Conservation (phyloP, 2,113 vertebrate genomes). For the Platichthys flesus region DNA sequence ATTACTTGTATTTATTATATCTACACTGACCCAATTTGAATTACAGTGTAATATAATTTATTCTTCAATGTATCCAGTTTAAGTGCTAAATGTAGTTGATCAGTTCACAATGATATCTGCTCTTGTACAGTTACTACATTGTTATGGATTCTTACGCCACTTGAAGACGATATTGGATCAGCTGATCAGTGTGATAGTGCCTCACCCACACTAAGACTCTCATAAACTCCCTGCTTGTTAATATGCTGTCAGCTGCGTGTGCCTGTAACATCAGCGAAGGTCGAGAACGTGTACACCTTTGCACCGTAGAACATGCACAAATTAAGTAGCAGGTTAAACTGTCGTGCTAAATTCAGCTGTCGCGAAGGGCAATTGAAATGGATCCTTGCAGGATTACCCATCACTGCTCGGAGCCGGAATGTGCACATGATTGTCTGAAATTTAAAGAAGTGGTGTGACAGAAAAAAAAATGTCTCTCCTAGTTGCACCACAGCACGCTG, state of each 20-base stretch:
- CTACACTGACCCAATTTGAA: neutral
- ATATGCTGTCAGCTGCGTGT: conserved; percentile 21
- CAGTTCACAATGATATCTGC: conserved; percentile 2
- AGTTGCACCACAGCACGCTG: conserved; percentile 10
- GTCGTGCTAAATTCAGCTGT: conserved; percentile 15
- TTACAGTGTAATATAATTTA: neutral
- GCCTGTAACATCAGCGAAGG: conserved; percentile 10
- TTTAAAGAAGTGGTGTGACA: conserved; percentile 24
- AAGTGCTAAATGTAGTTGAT: neutral
- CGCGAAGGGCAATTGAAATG: conserved; percentile 9
- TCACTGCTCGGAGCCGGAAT: neutral
- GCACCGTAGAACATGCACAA: neutral
- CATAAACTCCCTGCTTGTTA: conserved; percentile 19
- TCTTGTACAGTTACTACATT: neutral
- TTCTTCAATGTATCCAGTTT: neutral
- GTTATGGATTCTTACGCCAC: neutral
- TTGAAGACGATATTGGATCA: conserved; percentile 12
- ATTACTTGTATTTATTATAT: neutral
- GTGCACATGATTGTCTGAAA: conserved; percentile 16
- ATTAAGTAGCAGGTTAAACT: conserved; percentile 3
- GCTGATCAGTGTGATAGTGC: conserved; percentile 13
- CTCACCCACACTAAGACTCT: neutral
- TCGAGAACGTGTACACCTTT: neutral
- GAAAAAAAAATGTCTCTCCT: conserved; percentile 5
- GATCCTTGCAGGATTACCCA: conserved; percentile 15